Conservation (phyloP, 2,888 invertebrate species). For the Eurytoma adleriae region DNA sequence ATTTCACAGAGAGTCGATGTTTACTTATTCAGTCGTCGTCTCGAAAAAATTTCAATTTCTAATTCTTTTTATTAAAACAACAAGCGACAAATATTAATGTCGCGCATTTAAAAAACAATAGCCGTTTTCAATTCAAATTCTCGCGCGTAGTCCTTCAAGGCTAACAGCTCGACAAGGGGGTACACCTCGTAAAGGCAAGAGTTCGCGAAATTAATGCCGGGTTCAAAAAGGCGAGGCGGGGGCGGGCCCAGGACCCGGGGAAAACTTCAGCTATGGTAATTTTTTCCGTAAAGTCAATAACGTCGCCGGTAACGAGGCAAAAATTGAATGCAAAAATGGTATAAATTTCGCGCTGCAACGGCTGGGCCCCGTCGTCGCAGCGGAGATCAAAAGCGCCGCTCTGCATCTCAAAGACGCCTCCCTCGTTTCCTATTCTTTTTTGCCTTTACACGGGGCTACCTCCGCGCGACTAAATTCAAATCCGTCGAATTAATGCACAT, state of each 20-base stretch:
- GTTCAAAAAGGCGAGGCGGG: slow-evolving; percentile 29
- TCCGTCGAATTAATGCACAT: slow-evolving; percentile 11
- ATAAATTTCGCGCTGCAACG: slow-evolving; percentile 23
- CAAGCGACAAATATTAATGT: background rate
- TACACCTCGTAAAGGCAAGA: slow-evolving; percentile 22
- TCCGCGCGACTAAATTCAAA: slow-evolving; percentile 41
- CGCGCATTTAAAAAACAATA: slow-evolving; percentile 29
- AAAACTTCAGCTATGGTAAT: slow-evolving; percentile 51
- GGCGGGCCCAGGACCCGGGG: background rate
- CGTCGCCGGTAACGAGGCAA: slow-evolving; percentile 45
- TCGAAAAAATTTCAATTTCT: too few relatives aligned
- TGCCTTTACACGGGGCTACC: background rate
- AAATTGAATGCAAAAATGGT: slow-evolving; percentile 54
- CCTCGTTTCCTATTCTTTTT: slow-evolving; percentile 22
- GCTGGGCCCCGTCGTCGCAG: background rate
- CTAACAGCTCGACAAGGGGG: slow-evolving; percentile 2
- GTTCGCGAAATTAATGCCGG: slow-evolving; percentile 39
- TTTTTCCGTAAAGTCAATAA: slow-evolving; percentile 54
- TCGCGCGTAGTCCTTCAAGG: background rate
- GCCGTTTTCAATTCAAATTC: slow-evolving; percentile 41
- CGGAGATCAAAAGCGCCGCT: slow-evolving; percentile 62
- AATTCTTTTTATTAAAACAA: too few relatives aligned
- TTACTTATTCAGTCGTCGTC: too few relatives aligned
- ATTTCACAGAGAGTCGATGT: too few relatives aligned
- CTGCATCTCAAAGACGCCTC: slow-evolving; percentile 62